Percentiles rank a stretch among this genome's conserved stretches.
phyloP scores from a whole-genome alignment of 2,113 vertebrate species.

The Phalacrocorax pelagicus region DNA sequence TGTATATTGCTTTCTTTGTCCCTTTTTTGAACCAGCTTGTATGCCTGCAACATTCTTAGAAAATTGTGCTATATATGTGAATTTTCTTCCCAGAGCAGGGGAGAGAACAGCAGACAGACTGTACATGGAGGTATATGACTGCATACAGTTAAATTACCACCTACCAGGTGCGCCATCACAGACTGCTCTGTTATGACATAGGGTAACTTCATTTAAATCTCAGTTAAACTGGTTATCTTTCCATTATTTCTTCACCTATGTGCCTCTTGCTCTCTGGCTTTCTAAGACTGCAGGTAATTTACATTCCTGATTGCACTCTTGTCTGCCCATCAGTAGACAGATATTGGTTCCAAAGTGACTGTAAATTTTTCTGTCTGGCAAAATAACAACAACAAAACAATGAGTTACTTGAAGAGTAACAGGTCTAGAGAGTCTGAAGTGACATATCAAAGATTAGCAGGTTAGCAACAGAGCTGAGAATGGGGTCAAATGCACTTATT shows the following conservation, averaged over 20 bases:
- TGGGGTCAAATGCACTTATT: not conserved
- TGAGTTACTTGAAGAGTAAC: not conserved
- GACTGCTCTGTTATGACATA: not conserved
- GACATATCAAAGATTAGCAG: not conserved
- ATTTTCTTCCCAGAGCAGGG: not conserved
- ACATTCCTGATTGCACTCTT: not conserved
- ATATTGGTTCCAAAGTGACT: not conserved
- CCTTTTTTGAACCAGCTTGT: not conserved
- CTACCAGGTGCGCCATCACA: not conserved
- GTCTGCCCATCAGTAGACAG: not conserved
- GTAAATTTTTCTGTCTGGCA: not conserved
- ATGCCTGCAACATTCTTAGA: not conserved
- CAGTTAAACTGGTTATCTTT: not conserved
- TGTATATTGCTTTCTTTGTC: not conserved
- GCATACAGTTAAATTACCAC: not conserved
- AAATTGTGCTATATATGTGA: not conserved
- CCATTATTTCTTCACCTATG: not conserved
- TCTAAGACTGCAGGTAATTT: not conserved
- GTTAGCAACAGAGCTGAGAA: not conserved
- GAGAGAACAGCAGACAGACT: not conserved
- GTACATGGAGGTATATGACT: not conserved
- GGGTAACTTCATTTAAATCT: not conserved
- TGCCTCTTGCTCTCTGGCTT: not conserved
- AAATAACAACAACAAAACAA: not conserved
- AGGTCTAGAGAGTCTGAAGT: not conserved